Base-by-base conservation (phyloP, 2,113 vertebrate genomes). In the Halichoerus grypus region DNA sequence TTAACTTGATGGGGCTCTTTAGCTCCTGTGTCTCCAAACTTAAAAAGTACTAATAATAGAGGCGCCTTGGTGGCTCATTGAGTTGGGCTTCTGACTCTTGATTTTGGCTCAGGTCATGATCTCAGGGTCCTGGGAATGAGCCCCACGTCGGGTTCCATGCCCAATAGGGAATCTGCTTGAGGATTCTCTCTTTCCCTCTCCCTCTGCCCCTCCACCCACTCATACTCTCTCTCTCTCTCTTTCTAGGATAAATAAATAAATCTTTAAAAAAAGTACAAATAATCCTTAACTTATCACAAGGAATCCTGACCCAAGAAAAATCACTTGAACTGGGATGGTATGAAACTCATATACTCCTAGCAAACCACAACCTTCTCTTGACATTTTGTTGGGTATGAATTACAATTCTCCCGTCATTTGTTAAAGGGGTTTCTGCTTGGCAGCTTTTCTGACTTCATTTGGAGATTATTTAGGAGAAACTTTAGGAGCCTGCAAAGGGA, bases 1-100 rank as follows among this genome's bases (percentile, higher is more conserved):
- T 94, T 94, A 97, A 94, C 69, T 74, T 90, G 46, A 28, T 39
- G 11, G 31, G 3, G 12, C 46, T 93, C 21, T 86, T 95, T 69
- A 76, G 10, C 33, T 93, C n/a, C 36, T 83, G 42, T 49, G 42
- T 67, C 26, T 59, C 39, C 42, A 94, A 86, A 74, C 31, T 86
- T 51, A 80, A 91, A 69, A 92, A 55, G 31, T 39, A 74, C 39
- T 51, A 69, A 36, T 36, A 19, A 18, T 36, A 18, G n/a, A 33
- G 67, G 9, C 33, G 0, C 33, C 18, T 36, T 7, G 67, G 67
- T 19, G 67, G 67, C 33, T 69, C 33, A 19, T 19, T n/a, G 67
- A 19, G 67, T 36, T 69, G 67, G 33, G 33, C 8, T 16, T 69
- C 67, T 0, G 16, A 36, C 67, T 36, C 33, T 69, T 69, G 67